Conservation (phyloP, 2,888 invertebrate genomes). For the Phanerotoma sp. region DNA sequence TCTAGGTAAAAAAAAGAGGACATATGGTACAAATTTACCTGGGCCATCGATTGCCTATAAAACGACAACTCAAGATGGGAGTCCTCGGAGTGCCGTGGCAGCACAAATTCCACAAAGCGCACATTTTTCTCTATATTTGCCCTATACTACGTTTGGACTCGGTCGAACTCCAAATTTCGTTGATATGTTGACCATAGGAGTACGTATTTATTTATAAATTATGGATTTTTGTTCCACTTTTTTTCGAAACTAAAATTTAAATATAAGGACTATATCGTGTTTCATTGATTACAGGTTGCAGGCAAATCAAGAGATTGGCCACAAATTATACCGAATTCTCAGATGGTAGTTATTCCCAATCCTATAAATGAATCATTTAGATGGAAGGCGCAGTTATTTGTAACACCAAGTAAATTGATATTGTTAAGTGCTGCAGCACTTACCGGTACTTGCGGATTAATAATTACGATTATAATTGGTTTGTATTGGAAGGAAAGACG, state of each 20-base stretch:
- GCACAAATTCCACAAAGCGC: slow-evolving; percentile 91
- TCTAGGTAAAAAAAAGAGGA: slow-evolving; percentile 73
- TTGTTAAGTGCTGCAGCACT: slow-evolving; percentile 88
- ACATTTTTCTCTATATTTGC: slow-evolving; percentile 89
- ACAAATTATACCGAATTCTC: slow-evolving; percentile 96
- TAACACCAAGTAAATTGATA: slow-evolving; percentile 92
- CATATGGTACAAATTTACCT: slow-evolving; percentile 87
- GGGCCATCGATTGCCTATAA: slow-evolving; percentile 86
- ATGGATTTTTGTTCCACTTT: not conserved
- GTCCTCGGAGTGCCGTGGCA: slow-evolving; percentile 75
- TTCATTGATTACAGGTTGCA: slow-evolving; percentile 42
- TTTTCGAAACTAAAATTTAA: not conserved
- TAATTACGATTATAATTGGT: slow-evolving; percentile 80
- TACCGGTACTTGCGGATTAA: slow-evolving; percentile 81
- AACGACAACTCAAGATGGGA: slow-evolving; percentile 87
- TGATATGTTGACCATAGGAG: slow-evolving; percentile 80
- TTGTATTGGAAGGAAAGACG: slow-evolving; percentile 89
- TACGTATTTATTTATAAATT: slow-evolving; percentile 51
- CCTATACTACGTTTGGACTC: slow-evolving; percentile 95
- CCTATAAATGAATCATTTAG: slow-evolving; percentile 73
- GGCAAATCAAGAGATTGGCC: slow-evolving; percentile 71
- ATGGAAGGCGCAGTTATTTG: slow-evolving; percentile 92
- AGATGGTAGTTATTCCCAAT: slow-evolving; percentile 92
- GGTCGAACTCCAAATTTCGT: slow-evolving; percentile 98
- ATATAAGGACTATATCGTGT: not conserved